A percentile compares a stretch with the other conserved stretches of the same genome.
Conservation (phyloP, 1,140 invertebrate species). For the Zaprionus lachaisei region DNA sequence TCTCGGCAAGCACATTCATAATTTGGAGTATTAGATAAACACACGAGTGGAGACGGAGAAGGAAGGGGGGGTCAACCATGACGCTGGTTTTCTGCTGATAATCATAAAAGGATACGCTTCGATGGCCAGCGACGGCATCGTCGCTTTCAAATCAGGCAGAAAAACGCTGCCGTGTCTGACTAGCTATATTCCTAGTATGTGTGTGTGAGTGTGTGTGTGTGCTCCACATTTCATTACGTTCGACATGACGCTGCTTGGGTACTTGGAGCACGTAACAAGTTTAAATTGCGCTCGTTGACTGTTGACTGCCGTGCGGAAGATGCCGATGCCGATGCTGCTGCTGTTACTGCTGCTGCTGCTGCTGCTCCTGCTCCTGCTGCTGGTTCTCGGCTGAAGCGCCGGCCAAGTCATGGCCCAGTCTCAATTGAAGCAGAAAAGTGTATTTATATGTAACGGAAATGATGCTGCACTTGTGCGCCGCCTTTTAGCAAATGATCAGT, state of each 20-base stretch:
- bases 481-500: constrained; percentile 51
- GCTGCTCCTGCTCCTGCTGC: no score
- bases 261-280: constrained; percentile 78
- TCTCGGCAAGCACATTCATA: constrained; percentile 55
- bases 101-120: constrained; percentile 77
- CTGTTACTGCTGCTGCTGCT: constrained; percentile 31
- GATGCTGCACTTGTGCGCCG: constrained; percentile 76
- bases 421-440: constrained; percentile 80
- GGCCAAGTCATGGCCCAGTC: constrained; percentile 74
- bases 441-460: constrained; percentile 83
- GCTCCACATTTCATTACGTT: constrained; percentile 74
- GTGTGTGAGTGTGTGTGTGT: constrained; percentile 34
- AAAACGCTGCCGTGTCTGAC: constrained; percentile 79
- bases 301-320: constrained; percentile 80
- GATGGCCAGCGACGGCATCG: constrained; percentile 51
- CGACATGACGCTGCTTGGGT: constrained; percentile 64
- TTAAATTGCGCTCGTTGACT: constrained; percentile 83
- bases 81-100: constrained; percentile 53
- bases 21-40: constrained; percentile 60
- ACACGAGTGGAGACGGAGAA: constrained; percentile 1
- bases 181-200: constrained; percentile 48
- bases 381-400: constrained; percentile 7
- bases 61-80: constrained; percentile 34
- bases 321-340: constrained; percentile 46
- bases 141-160: constrained; percentile 78